Conservation (phyloP, 2,888 invertebrate species). For the Sphaerophoria rueppellii region DNA sequence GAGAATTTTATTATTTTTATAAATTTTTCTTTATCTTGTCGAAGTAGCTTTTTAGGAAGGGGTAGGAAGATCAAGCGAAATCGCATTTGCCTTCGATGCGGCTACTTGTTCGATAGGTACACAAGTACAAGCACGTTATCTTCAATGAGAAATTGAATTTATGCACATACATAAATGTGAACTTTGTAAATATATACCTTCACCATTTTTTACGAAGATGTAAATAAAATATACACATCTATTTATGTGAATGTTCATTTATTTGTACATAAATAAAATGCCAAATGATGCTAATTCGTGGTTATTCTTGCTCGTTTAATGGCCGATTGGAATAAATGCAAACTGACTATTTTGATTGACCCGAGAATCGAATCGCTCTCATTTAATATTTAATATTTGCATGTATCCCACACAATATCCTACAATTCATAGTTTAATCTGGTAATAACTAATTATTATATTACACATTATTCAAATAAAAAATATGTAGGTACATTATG, state of each 20-base stretch:
- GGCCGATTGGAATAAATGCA: conserved; percentile 54
- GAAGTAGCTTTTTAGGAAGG: not conserved
- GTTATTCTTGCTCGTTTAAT: conserved; percentile 52
- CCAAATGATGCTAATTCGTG: conserved; percentile 56
- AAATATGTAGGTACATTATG: too few relatives aligned
- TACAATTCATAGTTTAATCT: too few relatives aligned
- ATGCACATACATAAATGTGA: not conserved
- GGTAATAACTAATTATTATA: too few relatives aligned
- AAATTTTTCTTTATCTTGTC: conserved; percentile 55
- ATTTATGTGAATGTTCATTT: not conserved
- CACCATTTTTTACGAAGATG: not conserved
- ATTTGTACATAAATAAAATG: conserved; percentile 31
- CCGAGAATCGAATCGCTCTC: too few relatives aligned
- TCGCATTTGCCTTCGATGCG: conserved; percentile 49
- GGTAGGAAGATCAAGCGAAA: conserved; percentile 47
- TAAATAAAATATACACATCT: not conserved
- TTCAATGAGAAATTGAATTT: not conserved
- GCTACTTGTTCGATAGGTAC: conserved; percentile 21
- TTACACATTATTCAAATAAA: too few relatives aligned
- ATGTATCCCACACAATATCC: too few relatives aligned
- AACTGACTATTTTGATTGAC: not conserved
- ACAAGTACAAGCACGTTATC: conserved; percentile 9
- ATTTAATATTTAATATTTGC: too few relatives aligned
- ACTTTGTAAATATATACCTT: not conserved
- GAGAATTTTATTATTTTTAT: conserved; percentile 57